phyloP scores from a whole-genome alignment of 2,113 vertebrate genomes.

The Electrona antarctica region DNA sequence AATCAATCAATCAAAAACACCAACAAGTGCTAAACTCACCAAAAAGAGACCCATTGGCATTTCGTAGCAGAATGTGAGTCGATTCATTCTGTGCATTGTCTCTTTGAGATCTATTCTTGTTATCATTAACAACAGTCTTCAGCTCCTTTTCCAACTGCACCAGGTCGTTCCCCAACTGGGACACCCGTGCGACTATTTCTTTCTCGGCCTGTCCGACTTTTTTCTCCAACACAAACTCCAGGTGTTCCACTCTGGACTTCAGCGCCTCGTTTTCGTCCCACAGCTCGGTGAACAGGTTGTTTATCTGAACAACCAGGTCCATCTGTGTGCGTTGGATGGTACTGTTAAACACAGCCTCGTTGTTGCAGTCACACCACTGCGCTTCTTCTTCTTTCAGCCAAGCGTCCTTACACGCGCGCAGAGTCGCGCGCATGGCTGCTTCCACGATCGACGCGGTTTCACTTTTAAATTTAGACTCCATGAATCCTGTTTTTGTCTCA shows the following conservation, averaged over 20 bases:
- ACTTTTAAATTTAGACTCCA: too few species aligned
- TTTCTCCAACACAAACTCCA: constrained; percentile 69
- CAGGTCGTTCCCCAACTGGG: constrained; percentile 63
- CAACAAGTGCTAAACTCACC: background rate
- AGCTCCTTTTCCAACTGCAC: constrained; percentile 66
- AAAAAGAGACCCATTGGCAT: background rate
- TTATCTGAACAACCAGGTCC: constrained; percentile 52
- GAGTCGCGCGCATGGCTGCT: constrained; percentile 17
- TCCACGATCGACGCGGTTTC: too few species aligned
- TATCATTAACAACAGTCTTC: constrained; percentile 50
- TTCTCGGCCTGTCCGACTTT: constrained; percentile 68
- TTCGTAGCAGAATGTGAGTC: background rate
- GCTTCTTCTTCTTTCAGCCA: constrained; percentile 54
- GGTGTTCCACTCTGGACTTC: constrained; percentile 63
- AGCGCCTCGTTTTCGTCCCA: constrained; percentile 66
- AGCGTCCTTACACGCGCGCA: constrained; percentile 52
- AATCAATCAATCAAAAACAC: too few species aligned
- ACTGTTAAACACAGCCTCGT: background rate
- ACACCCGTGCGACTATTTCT: constrained; percentile 67
- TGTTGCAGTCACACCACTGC: constrained; percentile 17
- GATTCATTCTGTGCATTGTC: background rate
- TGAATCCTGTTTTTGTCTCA: background rate
- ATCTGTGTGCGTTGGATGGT: constrained; percentile 54
- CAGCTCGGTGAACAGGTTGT: constrained; percentile 50
- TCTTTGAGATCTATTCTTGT: background rate